These are phyloP conservation scores for Ylistrum balloti DNA, from an alignment of 1,140 invertebrate species.

Conservation along the genomic window DNA sequence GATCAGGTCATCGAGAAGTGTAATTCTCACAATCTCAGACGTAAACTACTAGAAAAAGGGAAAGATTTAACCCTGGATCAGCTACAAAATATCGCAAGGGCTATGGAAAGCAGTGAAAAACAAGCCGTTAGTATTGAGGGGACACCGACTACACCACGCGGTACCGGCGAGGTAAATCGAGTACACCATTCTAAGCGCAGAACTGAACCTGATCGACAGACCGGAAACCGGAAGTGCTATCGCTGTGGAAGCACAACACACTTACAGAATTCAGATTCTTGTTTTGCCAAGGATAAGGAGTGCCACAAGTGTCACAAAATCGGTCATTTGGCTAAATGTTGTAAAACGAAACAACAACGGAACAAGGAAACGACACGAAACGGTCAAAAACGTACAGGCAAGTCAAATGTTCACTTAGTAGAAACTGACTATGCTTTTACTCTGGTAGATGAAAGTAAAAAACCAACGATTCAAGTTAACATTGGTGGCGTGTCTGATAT, in stretches of 20 bases:
- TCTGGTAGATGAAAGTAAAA: too few relatives aligned
- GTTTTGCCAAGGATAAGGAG: constrained; percentile 29
- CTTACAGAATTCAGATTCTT: constrained; percentile 2
- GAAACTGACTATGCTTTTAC: too few relatives aligned
- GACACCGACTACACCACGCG: background rate
- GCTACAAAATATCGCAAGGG: constrained; percentile 45
- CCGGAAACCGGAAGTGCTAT: background rate
- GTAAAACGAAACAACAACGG: constrained; percentile 45
- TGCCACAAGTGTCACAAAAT: constrained; percentile 54
- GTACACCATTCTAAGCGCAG: background rate
- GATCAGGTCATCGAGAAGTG: too few relatives aligned
- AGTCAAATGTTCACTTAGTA: too few relatives aligned
- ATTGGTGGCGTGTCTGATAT: too few relatives aligned
- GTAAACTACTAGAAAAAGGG: constrained; percentile 49
- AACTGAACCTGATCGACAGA: background rate
- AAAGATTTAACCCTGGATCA: constrained; percentile 47
- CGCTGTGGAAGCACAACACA: constrained; percentile 48
- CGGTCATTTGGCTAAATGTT: constrained; percentile 55
- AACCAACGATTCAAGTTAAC: too few relatives aligned
- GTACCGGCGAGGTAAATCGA: background rate
- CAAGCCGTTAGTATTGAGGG: background rate
- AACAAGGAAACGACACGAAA: background rate
- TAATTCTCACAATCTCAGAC: constrained; percentile 42
- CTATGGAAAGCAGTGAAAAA: background rate
- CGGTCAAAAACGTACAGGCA: too few relatives aligned